Evolutionary conservation across 2,113 vertebrate species (phyloP).

Genomic region (Dicrurus megarhynchus): DNA sequence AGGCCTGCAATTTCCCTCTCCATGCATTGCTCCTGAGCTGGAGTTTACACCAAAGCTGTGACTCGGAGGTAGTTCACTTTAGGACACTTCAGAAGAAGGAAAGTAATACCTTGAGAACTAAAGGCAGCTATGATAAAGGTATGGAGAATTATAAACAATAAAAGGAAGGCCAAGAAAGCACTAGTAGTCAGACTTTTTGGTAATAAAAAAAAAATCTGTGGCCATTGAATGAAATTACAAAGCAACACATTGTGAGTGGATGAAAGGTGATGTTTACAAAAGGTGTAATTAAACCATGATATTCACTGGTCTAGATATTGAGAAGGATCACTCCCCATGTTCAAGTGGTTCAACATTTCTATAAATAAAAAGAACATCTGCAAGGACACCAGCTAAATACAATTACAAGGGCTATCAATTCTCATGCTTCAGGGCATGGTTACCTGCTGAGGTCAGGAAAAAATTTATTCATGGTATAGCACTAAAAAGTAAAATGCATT

Average conservation of each 20-base stretch:
- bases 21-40: background rate
- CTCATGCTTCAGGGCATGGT: constrained; percentile 1
- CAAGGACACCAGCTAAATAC: constrained; percentile 46
- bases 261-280: constrained; percentile 18
- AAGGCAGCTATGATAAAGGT: background rate
- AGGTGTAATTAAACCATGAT: constrained; percentile 21
- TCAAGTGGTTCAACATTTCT: constrained; percentile 37
- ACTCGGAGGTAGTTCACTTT: background rate
- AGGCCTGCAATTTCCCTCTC: background rate
- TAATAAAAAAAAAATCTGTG: background rate
- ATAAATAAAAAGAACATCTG: constrained; percentile 56
- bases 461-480: constrained; percentile 15
- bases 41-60: background rate
- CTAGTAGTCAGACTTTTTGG: background rate
- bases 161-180: background rate
- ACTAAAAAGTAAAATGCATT: constrained; percentile 22
- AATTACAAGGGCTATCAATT: constrained; percentile 52
- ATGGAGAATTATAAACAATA: background rate
- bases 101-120: background rate
- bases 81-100: background rate
- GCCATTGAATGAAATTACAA: constrained; percentile 14
- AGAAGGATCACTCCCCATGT: background rate
- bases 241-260: background rate
- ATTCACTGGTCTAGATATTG: background rate
- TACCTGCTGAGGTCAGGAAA: constrained; percentile 51